Conservation (phyloP, 1,140 invertebrate genomes). For the Contarinia nasturtii region DNA sequence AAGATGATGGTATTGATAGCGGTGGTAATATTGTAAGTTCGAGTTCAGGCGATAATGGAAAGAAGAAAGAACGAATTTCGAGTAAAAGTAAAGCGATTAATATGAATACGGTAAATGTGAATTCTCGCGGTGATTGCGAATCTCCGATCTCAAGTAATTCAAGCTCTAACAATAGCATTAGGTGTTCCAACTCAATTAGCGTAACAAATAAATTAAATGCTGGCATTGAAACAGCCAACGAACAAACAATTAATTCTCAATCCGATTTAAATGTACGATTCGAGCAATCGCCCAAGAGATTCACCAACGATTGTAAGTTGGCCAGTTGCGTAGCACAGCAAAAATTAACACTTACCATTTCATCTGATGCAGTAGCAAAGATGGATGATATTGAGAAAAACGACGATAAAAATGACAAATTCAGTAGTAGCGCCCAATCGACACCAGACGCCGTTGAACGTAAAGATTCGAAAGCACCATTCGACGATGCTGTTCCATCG, state of each 20-base stretch:
- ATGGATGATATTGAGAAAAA: neutral
- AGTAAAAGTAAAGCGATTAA: constrained; percentile 15
- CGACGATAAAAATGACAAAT: neutral
- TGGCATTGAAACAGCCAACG: too few relatives aligned
- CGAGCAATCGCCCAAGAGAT: too few relatives aligned
- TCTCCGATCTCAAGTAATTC: constrained; percentile 20
- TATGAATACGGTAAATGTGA: constrained; percentile 18
- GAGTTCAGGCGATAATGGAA: neutral
- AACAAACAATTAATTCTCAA: too few relatives aligned
- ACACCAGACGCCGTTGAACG: neutral
- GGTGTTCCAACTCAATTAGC: neutral
- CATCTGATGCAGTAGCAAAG: too few relatives aligned
- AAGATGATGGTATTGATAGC: constrained; percentile 41
- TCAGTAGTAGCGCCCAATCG: neutral
- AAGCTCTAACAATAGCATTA: constrained; percentile 1
- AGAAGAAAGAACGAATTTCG: neutral
- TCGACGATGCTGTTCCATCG: neutral
- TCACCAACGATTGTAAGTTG: too few relatives aligned
- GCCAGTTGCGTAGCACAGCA: too few relatives aligned
- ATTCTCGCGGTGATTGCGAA: constrained; percentile 30
- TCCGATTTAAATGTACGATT: too few relatives aligned
- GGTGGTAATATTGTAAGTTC: constrained; percentile 18
- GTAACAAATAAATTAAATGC: neutral
- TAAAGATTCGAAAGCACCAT: neutral
- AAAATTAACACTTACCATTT: too few relatives aligned